phyloP scores from a whole-genome alignment of 2,797 vertebrate genomes.

The Scolopax bukidnonensis region DNA sequence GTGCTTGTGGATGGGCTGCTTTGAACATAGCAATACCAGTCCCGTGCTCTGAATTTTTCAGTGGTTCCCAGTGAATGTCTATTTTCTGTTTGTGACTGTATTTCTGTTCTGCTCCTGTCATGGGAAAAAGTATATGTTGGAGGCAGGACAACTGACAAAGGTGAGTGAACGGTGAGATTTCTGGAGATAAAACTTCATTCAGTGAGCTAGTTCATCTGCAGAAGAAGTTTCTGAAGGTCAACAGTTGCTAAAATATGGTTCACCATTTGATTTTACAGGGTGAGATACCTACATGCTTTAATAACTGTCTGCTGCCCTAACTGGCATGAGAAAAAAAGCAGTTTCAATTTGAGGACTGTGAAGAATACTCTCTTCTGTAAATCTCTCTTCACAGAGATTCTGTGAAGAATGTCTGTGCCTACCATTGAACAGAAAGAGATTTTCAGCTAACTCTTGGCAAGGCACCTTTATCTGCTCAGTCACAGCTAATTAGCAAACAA shows the following conservation, averaged over 20 bases:
- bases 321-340: not conserved
- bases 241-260: not conserved
- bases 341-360: not conserved
- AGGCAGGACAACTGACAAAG: not conserved
- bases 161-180: rapidly evolving
- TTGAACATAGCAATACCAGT: not conserved
- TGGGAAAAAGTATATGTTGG: not conserved
- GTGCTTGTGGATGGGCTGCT: not conserved
- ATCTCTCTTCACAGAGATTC: too few relatives aligned
- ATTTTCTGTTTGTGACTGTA: not conserved
- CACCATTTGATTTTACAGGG: not conserved
- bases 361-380: not conserved
- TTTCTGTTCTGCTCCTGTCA: not conserved
- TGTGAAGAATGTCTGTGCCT: not conserved
- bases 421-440: not conserved
- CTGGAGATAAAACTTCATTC: not conserved
- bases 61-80: not conserved
- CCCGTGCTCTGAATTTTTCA: not conserved
- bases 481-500: not conserved
- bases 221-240: not conserved
- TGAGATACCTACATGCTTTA: not conserved
- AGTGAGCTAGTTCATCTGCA: not conserved
- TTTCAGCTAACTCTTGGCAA: not conserved
- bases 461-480: not conserved
- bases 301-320: not conserved